Percentiles rank a stretch among this genome's conserved stretches.
phyloP scores from a whole-genome alignment of 2,113 vertebrate species.

The Heterotis niloticus region DNA sequence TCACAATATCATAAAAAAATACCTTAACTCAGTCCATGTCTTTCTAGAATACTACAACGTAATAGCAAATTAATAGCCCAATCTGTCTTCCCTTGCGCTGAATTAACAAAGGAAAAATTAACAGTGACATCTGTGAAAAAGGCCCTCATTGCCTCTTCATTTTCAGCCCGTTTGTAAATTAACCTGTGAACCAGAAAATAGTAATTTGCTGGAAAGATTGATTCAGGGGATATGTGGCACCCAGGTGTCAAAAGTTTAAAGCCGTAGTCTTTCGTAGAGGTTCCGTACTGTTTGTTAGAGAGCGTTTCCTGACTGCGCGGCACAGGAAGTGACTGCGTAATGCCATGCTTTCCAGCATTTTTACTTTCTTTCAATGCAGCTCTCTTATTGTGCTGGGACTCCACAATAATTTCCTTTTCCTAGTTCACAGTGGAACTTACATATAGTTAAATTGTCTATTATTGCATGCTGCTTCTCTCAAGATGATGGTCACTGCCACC shows the following conservation, averaged over 20 bases:
- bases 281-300: slow-evolving; percentile 22
- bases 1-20: too few species aligned
- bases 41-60: too few species aligned
- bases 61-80: too few species aligned
- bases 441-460: neutral
- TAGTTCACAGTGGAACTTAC: neutral
- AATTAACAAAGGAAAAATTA: slow-evolving; percentile 19
- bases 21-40: too few species aligned
- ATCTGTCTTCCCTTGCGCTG: slow-evolving; percentile 25
- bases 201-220: neutral
- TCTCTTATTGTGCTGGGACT: neutral
- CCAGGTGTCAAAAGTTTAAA: neutral
- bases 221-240: neutral
- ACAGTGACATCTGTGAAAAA: slow-evolving; percentile 18
- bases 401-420: neutral
- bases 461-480: neutral
- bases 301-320: slow-evolving; percentile 29
- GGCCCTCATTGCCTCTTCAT: slow-evolving; percentile 11
- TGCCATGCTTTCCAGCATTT: slow-evolving; percentile 17
- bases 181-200: neutral
- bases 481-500: neutral
- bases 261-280: neutral
- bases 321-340: slow-evolving; percentile 21
- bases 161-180: neutral
- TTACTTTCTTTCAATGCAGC: slow-evolving; percentile 16